Base-by-base conservation (phyloP, 2,113 vertebrate genomes). In the Prochilodus magdalenae region DNA sequence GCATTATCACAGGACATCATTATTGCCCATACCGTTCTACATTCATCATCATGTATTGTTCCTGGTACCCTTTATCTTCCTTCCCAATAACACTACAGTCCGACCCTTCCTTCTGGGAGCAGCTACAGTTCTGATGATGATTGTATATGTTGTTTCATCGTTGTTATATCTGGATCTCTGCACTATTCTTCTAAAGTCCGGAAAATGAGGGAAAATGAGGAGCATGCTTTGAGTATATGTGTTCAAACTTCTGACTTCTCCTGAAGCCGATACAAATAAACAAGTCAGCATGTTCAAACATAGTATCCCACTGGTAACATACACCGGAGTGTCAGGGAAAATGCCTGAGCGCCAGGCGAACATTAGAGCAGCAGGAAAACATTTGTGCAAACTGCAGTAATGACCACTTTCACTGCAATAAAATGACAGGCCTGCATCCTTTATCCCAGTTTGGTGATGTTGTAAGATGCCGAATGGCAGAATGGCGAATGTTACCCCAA, bases 401-500 rank as follows among this genome's bases (percentile, higher is more conserved):
- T 67, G 75, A 55, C 47, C 75, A 67, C 47, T 53, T 55, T 78
- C 22, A 33, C 47, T 36, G 13, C 63, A 26, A 27, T 15, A 10
- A 63, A 76, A 63, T 63, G 36, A 63, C 57, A 63, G 74, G 14
- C 62, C 47, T 62, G 57, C 57, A 47, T 63, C 8, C 55, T 24
- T 40, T 62, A n/a, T 63, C 16, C 4, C 8, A 15, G 22, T 18
- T n/a, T 40, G 3, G 16, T 26, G 63, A 57, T 53, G 30, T n/a
- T 66, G 33, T 33, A 20, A 15, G 40, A 70, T 71, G 49, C 16
- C 36, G 26, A 18, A 51, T 27, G 29, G 26, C 27, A 30, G 26
- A 12, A 15, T 24, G 7, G 15, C 13, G 13, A 66, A 4, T 26
- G 63, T 36, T 60, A 29, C 33, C 27, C 15, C 70, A 27, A 53